A percentile compares a stretch with the other conserved stretches of the same genome.
Evolutionary conservation across 2,797 vertebrate genomes (phyloP).

Genomic region (Eulemur coronatus): DNA sequence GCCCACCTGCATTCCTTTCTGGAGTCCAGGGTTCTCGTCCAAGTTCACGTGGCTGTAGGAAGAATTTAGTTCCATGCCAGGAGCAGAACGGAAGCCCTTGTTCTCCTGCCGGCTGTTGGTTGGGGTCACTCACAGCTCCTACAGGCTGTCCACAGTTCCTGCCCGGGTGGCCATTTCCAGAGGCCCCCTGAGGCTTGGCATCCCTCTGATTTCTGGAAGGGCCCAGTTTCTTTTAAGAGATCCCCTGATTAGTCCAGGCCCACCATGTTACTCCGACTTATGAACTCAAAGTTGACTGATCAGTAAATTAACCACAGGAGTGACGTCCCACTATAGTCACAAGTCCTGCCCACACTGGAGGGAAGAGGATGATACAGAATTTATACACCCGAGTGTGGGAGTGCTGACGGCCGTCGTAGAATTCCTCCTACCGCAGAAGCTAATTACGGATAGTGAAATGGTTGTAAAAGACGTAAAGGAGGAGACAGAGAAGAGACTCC

Average conservation of each 20-base stretch:
- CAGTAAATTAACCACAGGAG: not conserved
- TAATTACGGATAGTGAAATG: not conserved
- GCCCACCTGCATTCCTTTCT: not conserved
- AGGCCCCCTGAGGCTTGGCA: not conserved
- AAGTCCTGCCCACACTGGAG: not conserved
- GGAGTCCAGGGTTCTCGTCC: not conserved
- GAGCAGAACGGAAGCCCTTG: no score
- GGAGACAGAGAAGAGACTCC: not conserved
- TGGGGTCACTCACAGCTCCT: not conserved
- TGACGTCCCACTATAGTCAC: not conserved
- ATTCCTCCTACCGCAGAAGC: not conserved
- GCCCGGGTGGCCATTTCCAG: not conserved
- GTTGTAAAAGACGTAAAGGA: not conserved
- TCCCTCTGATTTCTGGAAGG: not conserved
- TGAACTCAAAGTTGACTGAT: not conserved
- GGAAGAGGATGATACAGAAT: not conserved
- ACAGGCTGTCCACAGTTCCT: not conserved
- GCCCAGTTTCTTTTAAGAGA: not conserved
- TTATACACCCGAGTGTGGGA: not conserved
- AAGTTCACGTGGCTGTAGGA: no score
- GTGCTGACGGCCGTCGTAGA: not conserved
- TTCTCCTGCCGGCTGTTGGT: not conserved
- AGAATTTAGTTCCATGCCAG: not conserved
- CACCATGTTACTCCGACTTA: not conserved
- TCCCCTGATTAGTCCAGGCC: not conserved